Conservation (phyloP, 2,113 vertebrate species). For the Pantherophis guttatus region DNA sequence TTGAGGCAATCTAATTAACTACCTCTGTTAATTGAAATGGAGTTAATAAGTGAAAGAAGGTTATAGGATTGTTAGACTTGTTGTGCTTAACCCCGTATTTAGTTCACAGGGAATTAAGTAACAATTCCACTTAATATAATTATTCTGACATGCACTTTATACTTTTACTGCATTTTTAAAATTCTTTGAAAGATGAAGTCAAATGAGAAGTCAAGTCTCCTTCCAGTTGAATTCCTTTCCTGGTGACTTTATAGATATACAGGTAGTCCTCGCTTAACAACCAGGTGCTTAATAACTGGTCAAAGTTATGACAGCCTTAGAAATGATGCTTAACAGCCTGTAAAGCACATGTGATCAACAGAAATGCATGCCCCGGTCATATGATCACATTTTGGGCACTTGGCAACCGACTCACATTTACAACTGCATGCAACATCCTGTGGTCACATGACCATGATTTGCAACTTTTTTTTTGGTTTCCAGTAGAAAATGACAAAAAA, state of each 20-base stretch:
- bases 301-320: background rate
- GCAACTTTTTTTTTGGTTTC: background rate
- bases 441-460: background rate
- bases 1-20: background rate
- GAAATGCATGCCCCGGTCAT: background rate
- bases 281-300: background rate
- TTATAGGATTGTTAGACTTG: background rate
- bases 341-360: background rate
- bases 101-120: background rate
- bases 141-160: background rate
- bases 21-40: background rate
- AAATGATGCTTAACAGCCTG: background rate
- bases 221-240: background rate
- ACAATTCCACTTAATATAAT: background rate
- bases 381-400: background rate
- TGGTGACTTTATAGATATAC: background rate
- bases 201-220: background rate
- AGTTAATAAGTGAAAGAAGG: background rate
- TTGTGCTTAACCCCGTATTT: background rate
- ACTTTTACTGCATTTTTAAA: constrained; percentile 4
- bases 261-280: background rate
- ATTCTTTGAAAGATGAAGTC: background rate
- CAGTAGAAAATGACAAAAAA: background rate
- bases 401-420: background rate
- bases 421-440: background rate